Evolutionary conservation across 2,797 vertebrate species (phyloP).

Genomic region (Chromis chromis): DNA sequence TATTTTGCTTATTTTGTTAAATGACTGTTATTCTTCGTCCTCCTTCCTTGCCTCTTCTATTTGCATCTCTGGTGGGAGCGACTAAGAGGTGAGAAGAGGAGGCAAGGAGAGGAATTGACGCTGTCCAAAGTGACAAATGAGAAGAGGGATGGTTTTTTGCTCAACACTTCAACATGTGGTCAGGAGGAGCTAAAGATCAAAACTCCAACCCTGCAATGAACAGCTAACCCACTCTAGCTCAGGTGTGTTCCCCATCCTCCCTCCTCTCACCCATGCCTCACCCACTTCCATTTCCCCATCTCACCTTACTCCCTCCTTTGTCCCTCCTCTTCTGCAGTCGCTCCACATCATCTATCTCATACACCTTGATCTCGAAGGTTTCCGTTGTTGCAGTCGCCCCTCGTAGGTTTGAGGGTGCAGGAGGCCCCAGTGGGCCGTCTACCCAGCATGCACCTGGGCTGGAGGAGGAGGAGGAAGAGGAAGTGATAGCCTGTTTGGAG

Average conservation of each 20-base stretch:
- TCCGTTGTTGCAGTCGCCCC: conserved; percentile 82
- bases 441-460: conserved; percentile 94
- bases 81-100: too few relatives aligned
- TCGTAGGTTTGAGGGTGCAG: conserved; percentile 77
- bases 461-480: conserved; percentile 80
- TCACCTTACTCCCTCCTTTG: conserved; percentile 89
- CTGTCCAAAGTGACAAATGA: too few relatives aligned
- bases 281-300: conserved; percentile 32
- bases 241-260: conserved; percentile 5
- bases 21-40: too few relatives aligned
- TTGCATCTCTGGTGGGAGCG: too few relatives aligned
- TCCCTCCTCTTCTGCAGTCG: conserved; percentile 91
- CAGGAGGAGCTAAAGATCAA: not conserved
- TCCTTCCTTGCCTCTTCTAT: too few relatives aligned
- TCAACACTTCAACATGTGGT: not conserved
- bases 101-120: too few relatives aligned
- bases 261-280: conserved; percentile 1
- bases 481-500: conserved; percentile 88
- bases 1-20: too few relatives aligned
- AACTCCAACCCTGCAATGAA: conserved; percentile 2
- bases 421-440: conserved; percentile 91
- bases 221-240: conserved; percentile 2
- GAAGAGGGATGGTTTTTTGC: not conserved
- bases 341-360: conserved; percentile 98
- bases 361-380: conserved; percentile 99